Conservation (phyloP, 2,888 invertebrate genomes). For the Arrhopalites spinosus region DNA sequence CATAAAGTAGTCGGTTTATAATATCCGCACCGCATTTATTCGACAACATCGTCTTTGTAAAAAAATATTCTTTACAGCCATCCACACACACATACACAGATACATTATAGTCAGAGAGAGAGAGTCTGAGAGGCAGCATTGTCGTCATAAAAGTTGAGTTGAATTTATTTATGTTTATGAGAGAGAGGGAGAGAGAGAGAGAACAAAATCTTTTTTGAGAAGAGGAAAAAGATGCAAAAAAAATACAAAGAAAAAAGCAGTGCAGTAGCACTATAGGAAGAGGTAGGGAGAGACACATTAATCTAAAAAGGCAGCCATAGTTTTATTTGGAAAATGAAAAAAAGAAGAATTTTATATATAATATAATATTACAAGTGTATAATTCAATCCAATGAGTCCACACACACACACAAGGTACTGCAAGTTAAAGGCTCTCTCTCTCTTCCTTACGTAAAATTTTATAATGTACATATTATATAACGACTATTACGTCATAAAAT, state of each 20-base stretch:
- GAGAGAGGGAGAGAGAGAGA: too few relatives aligned
- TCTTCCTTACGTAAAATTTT: too few relatives aligned
- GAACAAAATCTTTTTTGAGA: not conserved
- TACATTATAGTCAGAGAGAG: not conserved
- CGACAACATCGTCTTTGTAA: conserved; percentile 10
- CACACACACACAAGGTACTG: too few relatives aligned
- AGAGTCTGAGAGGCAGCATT: conserved; percentile 5
- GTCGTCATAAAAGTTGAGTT: conserved; percentile 27
- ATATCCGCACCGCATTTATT: conserved; percentile 23
- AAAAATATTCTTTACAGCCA: not conserved
- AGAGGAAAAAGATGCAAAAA: not conserved
- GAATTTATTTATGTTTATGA: conserved; percentile 29
- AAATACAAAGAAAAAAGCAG: not conserved
- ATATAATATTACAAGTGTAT: too few relatives aligned
- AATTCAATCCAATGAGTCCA: too few relatives aligned
- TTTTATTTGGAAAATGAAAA: too few relatives aligned
- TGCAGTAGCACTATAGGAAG: not conserved
- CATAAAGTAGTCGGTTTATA: conserved; percentile 21
- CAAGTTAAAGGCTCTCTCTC: too few relatives aligned
- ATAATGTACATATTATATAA: not conserved
- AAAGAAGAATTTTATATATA: too few relatives aligned
- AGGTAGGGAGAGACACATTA: not conserved
- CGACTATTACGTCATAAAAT: too few relatives aligned
- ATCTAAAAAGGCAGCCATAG: too few relatives aligned
- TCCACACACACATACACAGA: not conserved